Conservation (phyloP, 2,113 vertebrate genomes). For the Oxyruncus cristatus region DNA sequence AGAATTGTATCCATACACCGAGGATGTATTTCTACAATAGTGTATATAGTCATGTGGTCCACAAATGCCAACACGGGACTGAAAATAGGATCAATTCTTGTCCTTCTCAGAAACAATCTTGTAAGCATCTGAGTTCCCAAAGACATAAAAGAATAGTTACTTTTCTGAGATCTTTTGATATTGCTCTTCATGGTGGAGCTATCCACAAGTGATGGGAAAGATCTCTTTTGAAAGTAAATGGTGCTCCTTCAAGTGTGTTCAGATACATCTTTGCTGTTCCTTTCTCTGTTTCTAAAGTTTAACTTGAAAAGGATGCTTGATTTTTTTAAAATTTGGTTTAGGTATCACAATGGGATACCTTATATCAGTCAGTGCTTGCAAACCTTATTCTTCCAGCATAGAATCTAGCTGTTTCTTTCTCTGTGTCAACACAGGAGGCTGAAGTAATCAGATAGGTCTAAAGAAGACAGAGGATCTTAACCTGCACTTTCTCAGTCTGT, state of each 20-base stretch:
- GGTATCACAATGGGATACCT: slow-evolving; percentile 75
- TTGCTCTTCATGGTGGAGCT: slow-evolving; percentile 68
- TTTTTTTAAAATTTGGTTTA: slow-evolving; percentile 75
- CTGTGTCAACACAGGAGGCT: slow-evolving; percentile 72
- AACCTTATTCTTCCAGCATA: slow-evolving; percentile 67
- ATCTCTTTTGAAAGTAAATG: slow-evolving; percentile 83
- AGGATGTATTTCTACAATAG: slow-evolving; percentile 54
- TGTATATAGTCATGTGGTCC: slow-evolving; percentile 26
- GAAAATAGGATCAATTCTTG: slow-evolving; percentile 78
- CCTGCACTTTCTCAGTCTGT: slow-evolving; percentile 58
- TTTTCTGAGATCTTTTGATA: slow-evolving; percentile 80
- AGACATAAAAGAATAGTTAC: slow-evolving; percentile 81
- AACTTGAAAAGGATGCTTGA: slow-evolving; percentile 74
- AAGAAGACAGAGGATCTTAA: slow-evolving; percentile 43
- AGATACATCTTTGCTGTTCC: slow-evolving; percentile 75
- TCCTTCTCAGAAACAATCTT: slow-evolving; percentile 77
- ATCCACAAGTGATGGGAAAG: slow-evolving; percentile 76
- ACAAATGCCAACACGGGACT: slow-evolving; percentile 69
- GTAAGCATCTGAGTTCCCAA: slow-evolving; percentile 72
- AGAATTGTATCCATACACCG: slow-evolving; percentile 5
- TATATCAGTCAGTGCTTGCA: slow-evolving; percentile 70
- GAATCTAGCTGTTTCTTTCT: slow-evolving; percentile 64
- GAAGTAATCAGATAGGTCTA: slow-evolving; percentile 71
- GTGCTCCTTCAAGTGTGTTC: slow-evolving; percentile 75
- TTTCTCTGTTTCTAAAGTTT: slow-evolving; percentile 70